Percentiles rank a stretch among this genome's conserved stretches.
These are phyloP conservation scores for Nothocercus nigrocapillus DNA, from an alignment of 2,113 vertebrate species.

Conservation along the genomic window DNA sequence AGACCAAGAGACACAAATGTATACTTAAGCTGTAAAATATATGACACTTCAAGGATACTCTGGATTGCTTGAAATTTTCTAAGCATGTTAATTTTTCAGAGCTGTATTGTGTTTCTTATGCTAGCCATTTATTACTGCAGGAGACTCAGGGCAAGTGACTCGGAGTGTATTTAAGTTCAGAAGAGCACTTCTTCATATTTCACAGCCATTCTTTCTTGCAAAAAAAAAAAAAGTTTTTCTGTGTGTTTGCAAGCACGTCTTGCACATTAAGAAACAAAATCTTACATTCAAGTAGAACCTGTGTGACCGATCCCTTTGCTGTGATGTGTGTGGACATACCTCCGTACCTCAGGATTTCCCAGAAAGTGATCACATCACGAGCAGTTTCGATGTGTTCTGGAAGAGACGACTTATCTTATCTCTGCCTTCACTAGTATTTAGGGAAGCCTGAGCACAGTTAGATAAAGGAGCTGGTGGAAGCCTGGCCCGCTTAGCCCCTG, in stretches of 20 bases:
- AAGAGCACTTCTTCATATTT: constrained; percentile 13
- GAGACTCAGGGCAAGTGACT: constrained; percentile 11
- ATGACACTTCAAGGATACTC: constrained; percentile 67
- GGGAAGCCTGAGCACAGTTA: neutral
- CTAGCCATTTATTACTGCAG: neutral
- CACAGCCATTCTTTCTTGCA: neutral
- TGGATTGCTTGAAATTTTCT: constrained; percentile 60
- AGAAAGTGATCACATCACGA: neutral
- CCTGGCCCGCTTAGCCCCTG: neutral
- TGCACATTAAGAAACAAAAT: neutral
- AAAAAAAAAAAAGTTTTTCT: neutral
- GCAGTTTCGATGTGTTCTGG: neutral
- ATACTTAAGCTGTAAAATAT: constrained; percentile 66
- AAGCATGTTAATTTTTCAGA: constrained; percentile 65
- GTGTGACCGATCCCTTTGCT: neutral
- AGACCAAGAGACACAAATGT: constrained; percentile 43
- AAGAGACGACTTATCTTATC: constrained; percentile 21
- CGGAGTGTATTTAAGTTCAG: constrained; percentile 47
- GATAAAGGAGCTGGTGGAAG: neutral
- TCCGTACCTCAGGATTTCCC: neutral
- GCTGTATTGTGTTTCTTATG: neutral
- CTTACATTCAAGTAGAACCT: neutral
- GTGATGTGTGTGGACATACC: neutral
- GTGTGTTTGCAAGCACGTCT: neutral
- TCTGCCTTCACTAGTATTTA: neutral